Base-by-base conservation (phyloP, 2,797 vertebrate species). In the Tinamus major region DNA sequence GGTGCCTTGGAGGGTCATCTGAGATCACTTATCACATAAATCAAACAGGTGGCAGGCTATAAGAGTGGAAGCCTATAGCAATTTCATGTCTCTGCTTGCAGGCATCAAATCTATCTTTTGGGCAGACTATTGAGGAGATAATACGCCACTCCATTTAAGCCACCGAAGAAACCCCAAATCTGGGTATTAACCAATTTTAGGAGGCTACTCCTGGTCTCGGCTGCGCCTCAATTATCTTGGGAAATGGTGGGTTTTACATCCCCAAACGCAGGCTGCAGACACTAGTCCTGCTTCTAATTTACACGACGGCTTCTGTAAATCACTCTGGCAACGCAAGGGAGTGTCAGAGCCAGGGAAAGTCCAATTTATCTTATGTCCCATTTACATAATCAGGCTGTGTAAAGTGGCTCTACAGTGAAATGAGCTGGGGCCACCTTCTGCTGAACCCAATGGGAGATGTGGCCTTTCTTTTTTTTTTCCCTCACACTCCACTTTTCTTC, bases 21-120 rank as follows among this genome's bases (percentile, higher is more conserved):
- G 95, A 96, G 94, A 96, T 97, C 95, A 96, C 89, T 96, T 95
- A 97, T 96, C 93, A 92, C 95, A 97, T 97, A 97, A 97, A 97
- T 97, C 95, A 97, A 96, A 95, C 58, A 94, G 94, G 92, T 93
- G 62, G 91, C 93, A 96, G 91, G 79, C 75, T 94, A 87, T 91
- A 92, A 96, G 95, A 96, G 93, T 62, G 88, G 94, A 89, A 86
- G 85, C 90, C 94, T 93, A 94, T 69, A 95, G 95, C 87, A 96
- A 96, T 95, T 93, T 91, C 89, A 81, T 79, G 94, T 93, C 95
- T 97, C 96, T 93, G 89, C 96, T 97, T 44, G 16, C 77, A 94
- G 96, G 96, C 84, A 93, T 94, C 95, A 94, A 86, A 95, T 96
- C 79, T 95, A 85, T 97, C 96, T 96, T 97, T 86, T 68, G 85